Percentiles rank a stretch among this genome's conserved stretches.
phyloP scores from a whole-genome alignment of 2,113 vertebrate genomes.

The Asarcornis scutulata region DNA sequence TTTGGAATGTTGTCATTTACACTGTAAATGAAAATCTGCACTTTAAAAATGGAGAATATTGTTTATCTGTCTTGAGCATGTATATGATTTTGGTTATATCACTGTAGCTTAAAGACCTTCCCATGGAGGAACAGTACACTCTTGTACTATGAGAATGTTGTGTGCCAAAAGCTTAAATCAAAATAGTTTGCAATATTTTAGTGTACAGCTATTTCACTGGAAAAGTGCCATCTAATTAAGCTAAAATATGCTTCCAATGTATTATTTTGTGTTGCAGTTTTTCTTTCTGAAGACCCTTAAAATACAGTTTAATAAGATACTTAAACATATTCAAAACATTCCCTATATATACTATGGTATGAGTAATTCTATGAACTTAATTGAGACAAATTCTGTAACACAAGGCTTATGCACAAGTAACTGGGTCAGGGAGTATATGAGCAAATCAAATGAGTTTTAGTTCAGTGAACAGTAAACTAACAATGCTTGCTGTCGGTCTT shows the following conservation, averaged over 20 bases:
- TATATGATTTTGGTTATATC: not conserved
- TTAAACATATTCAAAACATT: not conserved
- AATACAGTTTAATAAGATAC: not conserved
- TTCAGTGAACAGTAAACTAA: not conserved
- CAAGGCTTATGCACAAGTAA: not conserved
- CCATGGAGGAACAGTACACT: not conserved
- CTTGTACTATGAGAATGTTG: not conserved
- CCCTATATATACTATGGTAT: not conserved
- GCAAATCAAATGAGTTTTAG: not conserved
- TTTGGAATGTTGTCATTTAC: not conserved
- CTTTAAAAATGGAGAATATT: conserved; percentile 14
- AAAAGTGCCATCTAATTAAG: not conserved
- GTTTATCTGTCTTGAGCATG: not conserved
- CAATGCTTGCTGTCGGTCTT: not conserved
- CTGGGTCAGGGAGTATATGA: not conserved
- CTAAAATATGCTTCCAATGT: not conserved
- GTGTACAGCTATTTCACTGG: not conserved
- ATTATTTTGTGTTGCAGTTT: not conserved
- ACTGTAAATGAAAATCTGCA: conserved; percentile 2
- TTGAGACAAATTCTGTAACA: not conserved
- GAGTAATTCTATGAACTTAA: not conserved
- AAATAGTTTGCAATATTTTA: not conserved
- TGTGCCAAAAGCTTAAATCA: not conserved
- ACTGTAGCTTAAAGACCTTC: not conserved
- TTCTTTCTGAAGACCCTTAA: not conserved